phyloP scores from a whole-genome alignment of 2,797 vertebrate genomes.

The Menidia menidia region DNA sequence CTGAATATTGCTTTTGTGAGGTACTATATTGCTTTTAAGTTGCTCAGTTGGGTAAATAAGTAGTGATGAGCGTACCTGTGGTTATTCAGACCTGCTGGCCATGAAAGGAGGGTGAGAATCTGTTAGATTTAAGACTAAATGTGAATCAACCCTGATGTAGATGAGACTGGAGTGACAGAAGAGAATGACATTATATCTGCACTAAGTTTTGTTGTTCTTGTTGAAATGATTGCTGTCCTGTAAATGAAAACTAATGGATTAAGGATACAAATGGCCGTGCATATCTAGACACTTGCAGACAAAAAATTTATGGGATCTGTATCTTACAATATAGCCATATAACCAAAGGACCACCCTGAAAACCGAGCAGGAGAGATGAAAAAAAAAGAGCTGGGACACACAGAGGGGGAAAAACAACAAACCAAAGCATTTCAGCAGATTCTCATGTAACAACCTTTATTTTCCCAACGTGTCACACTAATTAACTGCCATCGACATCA shows the following conservation, averaged over 20 bases:
- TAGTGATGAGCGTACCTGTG: too few species aligned
- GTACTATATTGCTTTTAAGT: too few species aligned
- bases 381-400: neutral
- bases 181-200: slow-evolving; percentile 6
- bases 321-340: slow-evolving; percentile 50
- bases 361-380: slow-evolving; percentile 4
- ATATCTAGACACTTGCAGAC: slow-evolving; percentile 68
- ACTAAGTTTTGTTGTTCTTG: slow-evolving; percentile 23
- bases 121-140: too few species aligned
- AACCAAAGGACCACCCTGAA: slow-evolving; percentile 34
- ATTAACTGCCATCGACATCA: slow-evolving; percentile 76
- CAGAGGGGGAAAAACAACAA: slow-evolving; percentile 5
- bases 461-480: slow-evolving; percentile 56
- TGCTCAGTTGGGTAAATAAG: too few species aligned
- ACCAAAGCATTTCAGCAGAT: slow-evolving; percentile 51
- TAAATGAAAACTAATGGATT: slow-evolving; percentile 62
- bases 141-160: too few species aligned
- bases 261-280: slow-evolving; percentile 40
- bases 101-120: too few species aligned
- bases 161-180: too few species aligned
- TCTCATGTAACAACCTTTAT: slow-evolving; percentile 42
- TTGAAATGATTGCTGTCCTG: slow-evolving; percentile 48
- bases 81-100: too few species aligned
- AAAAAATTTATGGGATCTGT: slow-evolving; percentile 75
- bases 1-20: too few species aligned